Evolutionary conservation across 2,113 vertebrate genomes (phyloP).

Genomic region (Amazona vittata): DNA sequence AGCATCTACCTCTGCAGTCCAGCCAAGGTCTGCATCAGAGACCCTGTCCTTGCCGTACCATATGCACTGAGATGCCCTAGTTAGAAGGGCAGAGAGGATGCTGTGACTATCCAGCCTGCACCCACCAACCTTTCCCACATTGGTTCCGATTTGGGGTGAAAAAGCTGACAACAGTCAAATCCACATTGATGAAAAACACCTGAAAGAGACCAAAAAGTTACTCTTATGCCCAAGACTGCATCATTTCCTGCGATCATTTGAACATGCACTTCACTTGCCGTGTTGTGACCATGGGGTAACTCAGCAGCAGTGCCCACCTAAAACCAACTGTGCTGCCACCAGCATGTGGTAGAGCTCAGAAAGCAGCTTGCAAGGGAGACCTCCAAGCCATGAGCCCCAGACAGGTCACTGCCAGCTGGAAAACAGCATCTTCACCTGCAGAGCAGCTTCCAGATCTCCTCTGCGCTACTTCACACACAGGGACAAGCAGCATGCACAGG

Average conservation of each 20-base stretch:
- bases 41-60: not conserved
- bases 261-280: not conserved
- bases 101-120: not conserved
- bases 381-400: not conserved
- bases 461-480: accelerated
- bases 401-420: not conserved
- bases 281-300: not conserved
- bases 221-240: not conserved
- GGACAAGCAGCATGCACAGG: too few relatives aligned
- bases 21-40: not conserved
- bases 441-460: not conserved
- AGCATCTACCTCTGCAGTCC: not conserved
- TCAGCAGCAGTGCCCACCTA: not conserved
- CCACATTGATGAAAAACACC: not conserved
- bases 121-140: not conserved
- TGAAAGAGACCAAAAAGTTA: not conserved
- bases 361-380: not conserved
- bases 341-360: not conserved
- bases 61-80: accelerated
- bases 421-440: not conserved
- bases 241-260: not conserved
- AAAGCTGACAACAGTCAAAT: not conserved
- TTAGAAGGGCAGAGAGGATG: not conserved
- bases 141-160: not conserved
- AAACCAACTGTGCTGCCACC: not conserved